Evolutionary conservation across 2,113 vertebrate species (phyloP).

Genomic region (Triplophysa rosa): DNA sequence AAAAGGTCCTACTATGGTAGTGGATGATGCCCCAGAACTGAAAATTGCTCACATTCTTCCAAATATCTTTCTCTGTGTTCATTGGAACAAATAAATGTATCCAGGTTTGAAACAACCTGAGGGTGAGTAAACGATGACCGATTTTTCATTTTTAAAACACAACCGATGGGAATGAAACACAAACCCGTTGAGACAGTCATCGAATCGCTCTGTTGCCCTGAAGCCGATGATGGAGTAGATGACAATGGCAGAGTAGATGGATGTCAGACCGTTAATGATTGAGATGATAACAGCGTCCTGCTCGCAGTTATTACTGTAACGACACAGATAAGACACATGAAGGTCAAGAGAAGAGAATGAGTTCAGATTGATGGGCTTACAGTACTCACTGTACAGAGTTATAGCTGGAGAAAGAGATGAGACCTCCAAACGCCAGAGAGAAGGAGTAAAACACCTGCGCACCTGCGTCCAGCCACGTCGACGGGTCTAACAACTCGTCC

Average conservation of each 20-base stretch:
- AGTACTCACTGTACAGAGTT: constrained; percentile 92
- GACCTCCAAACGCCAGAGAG: constrained; percentile 92
- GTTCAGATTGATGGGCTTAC: not conserved
- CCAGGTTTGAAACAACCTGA: no score
- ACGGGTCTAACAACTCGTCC: constrained; percentile 68
- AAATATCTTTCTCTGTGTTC: no score
- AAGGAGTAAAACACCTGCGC: constrained; percentile 97
- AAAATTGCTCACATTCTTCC: no score
- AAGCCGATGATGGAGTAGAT: constrained; percentile 97
- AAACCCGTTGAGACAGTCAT: constrained; percentile 80
- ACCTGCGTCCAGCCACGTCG: constrained; percentile 92
- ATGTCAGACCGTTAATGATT: constrained; percentile 91
- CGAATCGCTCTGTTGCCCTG: constrained; percentile 85
- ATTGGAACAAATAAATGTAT: no score
- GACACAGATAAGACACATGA: not conserved
- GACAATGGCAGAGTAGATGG: constrained; percentile 88
- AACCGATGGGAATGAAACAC: constrained; percentile 22
- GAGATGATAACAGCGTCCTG: constrained; percentile 88
- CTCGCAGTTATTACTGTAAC: constrained; percentile 92
- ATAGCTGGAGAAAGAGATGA: constrained; percentile 98
- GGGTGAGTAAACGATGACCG: not conserved
- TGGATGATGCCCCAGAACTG: no score
- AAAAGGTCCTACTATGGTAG: no score
- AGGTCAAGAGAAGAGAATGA: no score
- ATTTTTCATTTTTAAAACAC: no score